These are phyloP conservation scores for Trachurus trachurus DNA, from an alignment of 2,797 vertebrate species.

Conservation along the genomic window DNA sequence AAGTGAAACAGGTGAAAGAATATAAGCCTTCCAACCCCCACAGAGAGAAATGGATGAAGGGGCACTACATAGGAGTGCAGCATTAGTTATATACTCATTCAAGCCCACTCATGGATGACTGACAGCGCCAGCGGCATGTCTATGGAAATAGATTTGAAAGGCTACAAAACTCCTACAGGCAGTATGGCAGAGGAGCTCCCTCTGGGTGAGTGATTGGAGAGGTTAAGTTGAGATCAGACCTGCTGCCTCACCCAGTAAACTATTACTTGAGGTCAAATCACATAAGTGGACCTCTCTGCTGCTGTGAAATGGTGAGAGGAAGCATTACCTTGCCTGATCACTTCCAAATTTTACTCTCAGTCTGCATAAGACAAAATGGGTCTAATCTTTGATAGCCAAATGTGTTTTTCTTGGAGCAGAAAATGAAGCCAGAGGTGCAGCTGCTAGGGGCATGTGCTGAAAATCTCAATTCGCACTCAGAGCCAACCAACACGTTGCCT, in stretches of 20 bases:
- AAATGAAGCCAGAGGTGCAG: conserved; percentile 6
- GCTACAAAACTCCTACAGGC: conserved; percentile 38
- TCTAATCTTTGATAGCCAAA: not conserved
- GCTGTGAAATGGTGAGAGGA: not conserved
- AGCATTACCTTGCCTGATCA: not conserved
- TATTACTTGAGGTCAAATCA: conserved; percentile 41
- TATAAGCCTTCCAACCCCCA: conserved; percentile 19
- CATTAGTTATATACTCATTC: conserved; percentile 39
- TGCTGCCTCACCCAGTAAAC: conserved; percentile 46
- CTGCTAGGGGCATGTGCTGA: not conserved
- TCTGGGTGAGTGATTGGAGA: conserved; percentile 55
- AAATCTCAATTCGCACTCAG: not conserved
- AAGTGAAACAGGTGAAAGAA: conserved; percentile 34
- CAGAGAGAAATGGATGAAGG: conserved; percentile 34
- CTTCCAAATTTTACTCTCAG: not conserved
- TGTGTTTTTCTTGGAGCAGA: not conserved
- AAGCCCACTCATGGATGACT: conserved; percentile 55
- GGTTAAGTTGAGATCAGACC: conserved; percentile 47
- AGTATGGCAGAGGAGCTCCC: conserved; percentile 38
- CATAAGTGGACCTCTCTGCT: conserved; percentile 27
- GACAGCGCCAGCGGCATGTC: conserved; percentile 50
- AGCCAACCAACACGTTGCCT: conserved; percentile 25
- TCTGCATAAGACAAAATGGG: not conserved
- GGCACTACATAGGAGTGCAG: conserved; percentile 11
- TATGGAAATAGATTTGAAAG: conserved; percentile 37